Conservation (phyloP, 2,113 vertebrate genomes). For the Sinocyclocheilus maitianheensis region DNA sequence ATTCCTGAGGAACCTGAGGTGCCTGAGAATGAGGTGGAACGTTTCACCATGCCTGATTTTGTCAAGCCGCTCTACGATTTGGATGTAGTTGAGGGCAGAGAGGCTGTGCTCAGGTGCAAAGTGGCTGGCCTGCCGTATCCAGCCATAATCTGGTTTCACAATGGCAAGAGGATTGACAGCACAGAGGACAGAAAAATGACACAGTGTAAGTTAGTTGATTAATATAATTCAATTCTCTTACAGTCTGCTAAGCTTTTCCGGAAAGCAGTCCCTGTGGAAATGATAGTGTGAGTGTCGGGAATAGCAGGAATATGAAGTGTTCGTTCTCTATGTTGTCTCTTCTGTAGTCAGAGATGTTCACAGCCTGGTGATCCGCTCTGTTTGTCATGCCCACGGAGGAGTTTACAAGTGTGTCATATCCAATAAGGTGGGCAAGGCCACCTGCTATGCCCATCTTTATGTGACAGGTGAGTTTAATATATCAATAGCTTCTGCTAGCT, state of each 20-base stretch:
- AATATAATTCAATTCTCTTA: constrained; percentile 24
- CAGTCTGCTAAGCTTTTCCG: background rate
- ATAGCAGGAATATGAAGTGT: constrained; percentile 17
- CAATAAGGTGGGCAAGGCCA: constrained; percentile 97
- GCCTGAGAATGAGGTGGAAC: constrained; percentile 86
- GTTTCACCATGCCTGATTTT: constrained; percentile 96
- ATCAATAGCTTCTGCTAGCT: background rate
- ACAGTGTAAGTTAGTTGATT: constrained; percentile 83
- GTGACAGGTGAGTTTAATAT: constrained; percentile 84
- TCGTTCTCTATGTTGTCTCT: constrained; percentile 21
- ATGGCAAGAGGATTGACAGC: constrained; percentile 89
- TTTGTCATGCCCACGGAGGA: constrained; percentile 87
- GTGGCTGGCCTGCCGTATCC: constrained; percentile 94
- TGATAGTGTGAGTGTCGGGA: constrained; percentile 36
- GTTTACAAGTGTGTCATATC: constrained; percentile 98
- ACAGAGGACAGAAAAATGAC: constrained; percentile 94
- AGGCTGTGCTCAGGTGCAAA: constrained; percentile 92
- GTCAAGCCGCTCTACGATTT: constrained; percentile 91
- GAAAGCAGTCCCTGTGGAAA: constrained; percentile 25
- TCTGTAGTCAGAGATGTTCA: constrained; percentile 89
- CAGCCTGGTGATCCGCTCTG: constrained; percentile 86
- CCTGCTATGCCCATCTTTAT: constrained; percentile 95
- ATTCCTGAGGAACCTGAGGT: constrained; percentile 97
- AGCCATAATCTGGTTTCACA: constrained; percentile 96
- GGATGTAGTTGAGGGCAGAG: constrained; percentile 91